Conservation (phyloP, 2,797 vertebrate species). For the Lutjanus campechanus region DNA sequence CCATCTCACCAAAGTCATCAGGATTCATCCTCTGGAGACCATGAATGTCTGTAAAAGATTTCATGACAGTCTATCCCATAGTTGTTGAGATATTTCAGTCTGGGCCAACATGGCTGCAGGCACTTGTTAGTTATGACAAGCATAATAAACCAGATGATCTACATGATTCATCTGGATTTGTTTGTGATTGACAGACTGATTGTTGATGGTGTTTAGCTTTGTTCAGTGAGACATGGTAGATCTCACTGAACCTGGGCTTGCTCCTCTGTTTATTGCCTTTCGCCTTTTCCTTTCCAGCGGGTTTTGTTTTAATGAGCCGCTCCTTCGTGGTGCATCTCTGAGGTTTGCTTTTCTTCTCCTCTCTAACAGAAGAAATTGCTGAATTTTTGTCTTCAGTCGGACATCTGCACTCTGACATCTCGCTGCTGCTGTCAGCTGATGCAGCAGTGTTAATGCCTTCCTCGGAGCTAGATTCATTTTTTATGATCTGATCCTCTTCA, state of each 20-base stretch:
- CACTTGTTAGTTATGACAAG: background rate
- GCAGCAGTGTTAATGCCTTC: background rate
- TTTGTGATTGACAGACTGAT: conserved; percentile 1
- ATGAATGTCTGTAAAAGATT: background rate
- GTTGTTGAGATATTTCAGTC: background rate
- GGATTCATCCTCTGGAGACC: background rate
- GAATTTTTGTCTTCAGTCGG: conserved; percentile 6
- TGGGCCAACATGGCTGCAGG: background rate
- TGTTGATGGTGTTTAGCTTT: conserved; percentile 19
- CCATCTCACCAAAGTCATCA: background rate
- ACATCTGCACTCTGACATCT: background rate
- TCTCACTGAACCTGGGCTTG: conserved; percentile 41
- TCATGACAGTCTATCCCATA: background rate
- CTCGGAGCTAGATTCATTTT: background rate
- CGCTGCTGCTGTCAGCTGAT: background rate
- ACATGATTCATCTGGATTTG: conserved; percentile 8
- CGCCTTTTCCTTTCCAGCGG: conserved; percentile 4
- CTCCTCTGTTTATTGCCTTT: conserved; percentile 17
- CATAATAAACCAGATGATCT: background rate
- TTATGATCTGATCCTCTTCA: background rate
- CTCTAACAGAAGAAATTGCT: background rate
- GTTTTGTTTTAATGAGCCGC: conserved; percentile 22
- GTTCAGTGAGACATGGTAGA: conserved; percentile 60
- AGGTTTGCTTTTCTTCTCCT: conserved; percentile 17
- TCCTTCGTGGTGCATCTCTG: background rate